Evolutionary conservation across 2,888 invertebrate species (phyloP).

Genomic region (Drosophila prolongata): DNA sequence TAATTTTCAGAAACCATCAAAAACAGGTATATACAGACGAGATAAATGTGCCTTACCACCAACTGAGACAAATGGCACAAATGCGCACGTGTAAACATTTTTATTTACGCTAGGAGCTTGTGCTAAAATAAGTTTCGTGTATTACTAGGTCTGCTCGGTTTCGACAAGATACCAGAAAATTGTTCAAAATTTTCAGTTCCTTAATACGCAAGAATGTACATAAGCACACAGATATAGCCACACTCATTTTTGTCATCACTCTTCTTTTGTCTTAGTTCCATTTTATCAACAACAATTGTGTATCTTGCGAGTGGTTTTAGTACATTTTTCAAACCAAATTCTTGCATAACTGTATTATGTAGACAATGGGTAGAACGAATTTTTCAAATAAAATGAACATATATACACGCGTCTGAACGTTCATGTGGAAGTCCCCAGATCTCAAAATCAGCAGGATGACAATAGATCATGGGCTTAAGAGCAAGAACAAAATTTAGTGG

Average conservation of each 20-base stretch:
- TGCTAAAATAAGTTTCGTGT: conserved; percentile 77
- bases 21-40: conserved; percentile 19
- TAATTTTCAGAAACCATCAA: conserved; percentile 12
- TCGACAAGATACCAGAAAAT: conserved; percentile 49
- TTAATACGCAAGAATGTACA: conserved; percentile 50
- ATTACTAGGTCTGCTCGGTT: conserved; percentile 67
- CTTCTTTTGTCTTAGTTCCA: conserved; percentile 56
- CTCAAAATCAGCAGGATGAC: conserved; percentile 30
- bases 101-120: conserved; percentile 73
- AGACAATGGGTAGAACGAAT: conserved; percentile 32
- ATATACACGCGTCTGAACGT: conserved; percentile 16
- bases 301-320: conserved; percentile 42
- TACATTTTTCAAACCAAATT: conserved; percentile 27
- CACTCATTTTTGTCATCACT: conserved; percentile 61
- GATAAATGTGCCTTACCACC: conserved; percentile 1
- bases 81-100: conserved; percentile 49
- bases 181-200: conserved; percentile 60
- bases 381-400: conserved; percentile 19
- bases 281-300: conserved; percentile 61
- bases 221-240: conserved; percentile 22
- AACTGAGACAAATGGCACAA: conserved; percentile 30
- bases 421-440: conserved; percentile 38
- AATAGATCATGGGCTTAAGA: conserved; percentile 38
- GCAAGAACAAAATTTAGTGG: conserved; percentile 32
- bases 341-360: conserved; percentile 41